Conservation (phyloP, 2,888 invertebrate species). For the Axea sp. region DNA sequence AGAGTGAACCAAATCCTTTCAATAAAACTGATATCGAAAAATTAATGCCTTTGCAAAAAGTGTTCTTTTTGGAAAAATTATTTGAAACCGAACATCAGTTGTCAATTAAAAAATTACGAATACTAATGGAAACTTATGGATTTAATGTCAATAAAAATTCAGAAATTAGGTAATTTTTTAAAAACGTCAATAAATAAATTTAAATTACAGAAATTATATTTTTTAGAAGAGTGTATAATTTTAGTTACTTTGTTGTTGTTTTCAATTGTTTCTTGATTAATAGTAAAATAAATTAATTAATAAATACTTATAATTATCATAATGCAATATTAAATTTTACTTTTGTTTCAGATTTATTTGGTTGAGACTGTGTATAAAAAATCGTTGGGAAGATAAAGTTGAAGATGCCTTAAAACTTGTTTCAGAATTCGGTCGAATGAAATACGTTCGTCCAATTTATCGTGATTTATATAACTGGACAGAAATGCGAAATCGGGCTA, state of each 20-base stretch:
- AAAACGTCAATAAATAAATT: too few species aligned
- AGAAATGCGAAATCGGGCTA: slow-evolving; percentile 83
- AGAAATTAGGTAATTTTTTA: slow-evolving; percentile 83
- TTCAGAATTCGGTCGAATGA: slow-evolving; percentile 93
- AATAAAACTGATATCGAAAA: slow-evolving; percentile 80
- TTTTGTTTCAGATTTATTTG: slow-evolving; percentile 84
- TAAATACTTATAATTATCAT: too few species aligned
- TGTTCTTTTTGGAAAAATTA: slow-evolving; percentile 86
- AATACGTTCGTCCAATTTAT: slow-evolving; percentile 93
- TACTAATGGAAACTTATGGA: slow-evolving; percentile 84
- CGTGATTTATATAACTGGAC: slow-evolving; percentile 91
- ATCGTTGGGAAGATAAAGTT: slow-evolving; percentile 85
- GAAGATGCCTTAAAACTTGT: slow-evolving; percentile 87
- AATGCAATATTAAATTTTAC: too few species aligned
- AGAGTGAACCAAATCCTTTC: slow-evolving; percentile 78
- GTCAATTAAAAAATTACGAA: slow-evolving; percentile 82
- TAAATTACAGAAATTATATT: too few species aligned
- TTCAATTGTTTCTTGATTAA: too few species aligned
- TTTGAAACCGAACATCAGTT: slow-evolving; percentile 81
- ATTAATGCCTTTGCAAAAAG: slow-evolving; percentile 84
- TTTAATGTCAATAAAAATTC: slow-evolving; percentile 85
- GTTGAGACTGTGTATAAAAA: slow-evolving; percentile 88
- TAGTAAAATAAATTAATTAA: too few species aligned
- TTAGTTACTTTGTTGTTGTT: too few species aligned
- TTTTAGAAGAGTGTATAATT: too few species aligned